Evolutionary conservation across 2,888 invertebrate species (phyloP).

Genomic region (Bembecia ichneumoniformis): DNA sequence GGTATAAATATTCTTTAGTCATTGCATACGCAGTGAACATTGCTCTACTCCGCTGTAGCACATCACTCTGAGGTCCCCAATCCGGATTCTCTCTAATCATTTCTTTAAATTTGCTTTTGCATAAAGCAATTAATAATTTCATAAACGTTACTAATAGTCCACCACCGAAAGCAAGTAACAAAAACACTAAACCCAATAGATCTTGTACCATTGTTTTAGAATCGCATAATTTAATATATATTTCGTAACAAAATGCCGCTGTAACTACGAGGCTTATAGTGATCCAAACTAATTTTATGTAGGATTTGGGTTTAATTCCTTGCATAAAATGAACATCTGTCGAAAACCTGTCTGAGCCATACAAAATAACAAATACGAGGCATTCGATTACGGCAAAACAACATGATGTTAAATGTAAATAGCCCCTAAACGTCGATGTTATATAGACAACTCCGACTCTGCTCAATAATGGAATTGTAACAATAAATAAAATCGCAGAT

Average conservation of each 20-base stretch:
- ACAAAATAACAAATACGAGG: conserved; percentile 45
- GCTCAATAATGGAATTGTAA: conserved; percentile 37
- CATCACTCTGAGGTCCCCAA: conserved; percentile 49
- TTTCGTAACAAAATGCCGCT: conserved; percentile 28
- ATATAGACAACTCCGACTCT: conserved; percentile 23
- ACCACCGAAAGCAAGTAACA: conserved; percentile 8
- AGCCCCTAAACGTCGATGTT: conserved; percentile 19
- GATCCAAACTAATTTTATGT: conserved; percentile 39
- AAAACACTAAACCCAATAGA: conserved; percentile 14
- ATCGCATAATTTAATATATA: conserved; percentile 9
- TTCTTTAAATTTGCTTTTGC: conserved; percentile 19
- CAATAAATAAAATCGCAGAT: conserved; percentile 24
- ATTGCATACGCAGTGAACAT: conserved; percentile 66
- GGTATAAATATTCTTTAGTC: conserved; percentile 66
- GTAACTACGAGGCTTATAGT: conserved; percentile 21
- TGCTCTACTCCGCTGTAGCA: conserved; percentile 49
- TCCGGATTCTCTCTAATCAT: conserved; percentile 26
- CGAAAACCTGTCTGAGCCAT: conserved; percentile 46
- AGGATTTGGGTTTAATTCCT: conserved; percentile 41
- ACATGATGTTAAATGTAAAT: conserved; percentile 19
- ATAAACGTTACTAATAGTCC: conserved; percentile 10
- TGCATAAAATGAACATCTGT: conserved; percentile 66
- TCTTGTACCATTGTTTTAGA: conserved; percentile 2
- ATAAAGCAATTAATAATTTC: conserved; percentile 24
- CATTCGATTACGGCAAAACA: conserved; percentile 33